These are phyloP conservation scores for Argyresthia albistria DNA, from an alignment of 2,888 invertebrate genomes.

Conservation along the genomic window DNA sequence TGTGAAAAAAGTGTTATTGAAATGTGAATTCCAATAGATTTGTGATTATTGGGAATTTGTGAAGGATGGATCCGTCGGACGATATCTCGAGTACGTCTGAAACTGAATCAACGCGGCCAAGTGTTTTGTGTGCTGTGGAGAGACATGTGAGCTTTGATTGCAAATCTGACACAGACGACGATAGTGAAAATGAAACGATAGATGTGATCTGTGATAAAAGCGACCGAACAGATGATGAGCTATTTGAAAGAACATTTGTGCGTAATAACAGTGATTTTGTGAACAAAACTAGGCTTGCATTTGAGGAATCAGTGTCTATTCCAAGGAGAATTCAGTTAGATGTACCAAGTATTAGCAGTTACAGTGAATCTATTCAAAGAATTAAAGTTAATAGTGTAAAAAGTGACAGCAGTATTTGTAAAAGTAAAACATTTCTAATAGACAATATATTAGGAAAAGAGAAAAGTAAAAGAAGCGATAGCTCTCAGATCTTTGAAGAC, in stretches of 20 bases:
- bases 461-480: constrained; percentile 25
- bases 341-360: constrained; percentile 17
- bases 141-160: constrained; percentile 33
- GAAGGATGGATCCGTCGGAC: constrained; percentile 38
- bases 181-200: constrained; percentile 63
- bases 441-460: constrained; percentile 68
- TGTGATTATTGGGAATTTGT: not conserved
- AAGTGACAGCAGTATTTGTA: constrained; percentile 1
- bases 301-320: constrained; percentile 21
- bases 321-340: constrained; percentile 7
- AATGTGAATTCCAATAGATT: not conserved
- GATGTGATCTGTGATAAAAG: constrained; percentile 62
- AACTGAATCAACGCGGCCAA: constrained; percentile 24
- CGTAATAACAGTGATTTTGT: too few species aligned
- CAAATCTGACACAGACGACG: constrained; percentile 47
- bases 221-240: constrained; percentile 23
- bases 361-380: constrained; percentile 15
- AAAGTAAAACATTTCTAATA: constrained; percentile 69
- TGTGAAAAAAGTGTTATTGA: not conserved
- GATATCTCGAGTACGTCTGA: constrained; percentile 64
- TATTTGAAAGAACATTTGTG: too few species aligned
- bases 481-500: constrained; percentile 21
- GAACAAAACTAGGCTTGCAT: too few species aligned
- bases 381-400: not conserved
- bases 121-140: constrained; percentile 18